phyloP scores from a whole-genome alignment of 2,888 invertebrate species.

The Odontothrips loti region DNA sequence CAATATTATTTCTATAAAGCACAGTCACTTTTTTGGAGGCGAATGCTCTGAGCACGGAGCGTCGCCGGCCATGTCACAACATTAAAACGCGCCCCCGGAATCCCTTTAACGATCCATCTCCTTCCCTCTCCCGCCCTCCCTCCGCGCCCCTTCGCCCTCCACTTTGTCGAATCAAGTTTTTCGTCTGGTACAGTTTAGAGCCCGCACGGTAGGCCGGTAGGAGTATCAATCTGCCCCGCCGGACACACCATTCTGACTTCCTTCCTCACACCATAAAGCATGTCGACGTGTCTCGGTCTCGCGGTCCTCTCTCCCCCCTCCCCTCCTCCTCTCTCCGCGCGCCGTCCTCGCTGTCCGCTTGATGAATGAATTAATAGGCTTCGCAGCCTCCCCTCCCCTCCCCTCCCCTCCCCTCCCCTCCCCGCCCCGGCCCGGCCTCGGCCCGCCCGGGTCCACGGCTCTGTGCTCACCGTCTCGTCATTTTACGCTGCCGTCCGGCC shows the following conservation, averaged over 20 bases:
- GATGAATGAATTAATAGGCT: constrained; percentile 22
- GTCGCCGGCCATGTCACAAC: no score
- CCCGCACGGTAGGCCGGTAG: not conserved
- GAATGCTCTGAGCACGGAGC: no score
- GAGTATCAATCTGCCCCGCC: not conserved
- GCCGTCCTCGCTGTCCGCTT: not conserved
- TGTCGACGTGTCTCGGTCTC: no score
- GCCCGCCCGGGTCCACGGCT: not conserved
- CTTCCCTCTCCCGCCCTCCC: no score
- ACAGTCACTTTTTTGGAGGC: no score
- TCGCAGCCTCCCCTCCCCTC: not conserved
- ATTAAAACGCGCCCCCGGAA: no score
- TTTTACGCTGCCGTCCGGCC: no score
- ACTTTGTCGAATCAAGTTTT: no score
- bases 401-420: not conserved
- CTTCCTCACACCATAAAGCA: constrained; percentile 22
- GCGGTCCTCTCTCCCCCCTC: not conserved
- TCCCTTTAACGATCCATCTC: no score
- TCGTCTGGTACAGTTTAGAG: no score
- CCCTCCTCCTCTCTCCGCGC: not conserved
- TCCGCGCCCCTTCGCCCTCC: no score
- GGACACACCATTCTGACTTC: not conserved
- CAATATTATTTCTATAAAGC: no score
- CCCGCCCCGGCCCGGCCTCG: not conserved
- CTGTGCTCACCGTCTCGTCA: not conserved